These are phyloP conservation scores for Okamejei kenojei DNA, from an alignment of 2,797 vertebrate species.

Conservation along the genomic window DNA sequence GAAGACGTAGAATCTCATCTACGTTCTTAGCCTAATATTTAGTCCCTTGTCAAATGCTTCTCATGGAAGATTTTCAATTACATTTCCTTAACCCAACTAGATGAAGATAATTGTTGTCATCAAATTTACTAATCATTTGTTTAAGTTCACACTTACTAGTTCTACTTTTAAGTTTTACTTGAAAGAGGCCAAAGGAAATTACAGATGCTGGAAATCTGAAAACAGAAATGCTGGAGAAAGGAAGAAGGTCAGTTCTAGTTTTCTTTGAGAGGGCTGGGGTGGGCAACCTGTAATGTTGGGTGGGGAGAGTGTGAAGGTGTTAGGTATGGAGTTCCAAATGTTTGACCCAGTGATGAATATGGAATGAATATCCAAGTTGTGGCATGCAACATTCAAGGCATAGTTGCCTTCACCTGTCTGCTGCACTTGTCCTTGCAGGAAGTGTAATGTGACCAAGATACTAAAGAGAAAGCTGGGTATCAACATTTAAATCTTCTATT, in stretches of 20 bases:
- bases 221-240: too few species aligned
- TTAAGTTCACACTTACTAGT: not conserved
- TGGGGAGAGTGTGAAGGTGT: not conserved
- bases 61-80: not conserved
- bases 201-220: too few species aligned
- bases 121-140: not conserved
- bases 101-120: not conserved
- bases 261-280: not conserved
- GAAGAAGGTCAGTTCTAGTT: not conserved
- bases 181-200: not conserved
- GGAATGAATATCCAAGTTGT: not conserved
- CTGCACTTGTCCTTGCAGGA: not conserved
- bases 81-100: not conserved
- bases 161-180: not conserved
- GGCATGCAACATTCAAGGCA: not conserved
- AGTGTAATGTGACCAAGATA: not conserved
- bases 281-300: not conserved
- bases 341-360: not conserved
- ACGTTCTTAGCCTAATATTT: not conserved
- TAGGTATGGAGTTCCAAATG: not conserved
- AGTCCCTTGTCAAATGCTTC: not conserved
- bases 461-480: not conserved
- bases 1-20: not conserved
- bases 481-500: slow-evolving; percentile 23
- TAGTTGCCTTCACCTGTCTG: not conserved